Percentiles rank a stretch among this genome's conserved stretches.
Evolutionary conservation across 1,140 invertebrate species (phyloP).

Genomic region (Caenorhabditis remanei): DNA sequence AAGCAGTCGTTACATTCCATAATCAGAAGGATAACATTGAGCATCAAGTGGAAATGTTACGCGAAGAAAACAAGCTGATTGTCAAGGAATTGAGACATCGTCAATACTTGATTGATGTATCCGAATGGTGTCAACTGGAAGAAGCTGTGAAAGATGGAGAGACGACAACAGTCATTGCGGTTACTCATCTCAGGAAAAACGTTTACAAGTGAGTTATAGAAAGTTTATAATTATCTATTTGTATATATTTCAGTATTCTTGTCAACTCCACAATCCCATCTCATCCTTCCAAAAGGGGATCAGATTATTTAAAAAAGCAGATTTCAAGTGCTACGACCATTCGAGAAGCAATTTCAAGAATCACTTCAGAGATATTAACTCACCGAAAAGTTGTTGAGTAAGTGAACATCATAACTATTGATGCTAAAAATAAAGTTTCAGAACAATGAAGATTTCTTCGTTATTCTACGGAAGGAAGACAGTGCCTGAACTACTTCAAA

Average conservation of each 20-base stretch:
- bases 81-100: background rate
- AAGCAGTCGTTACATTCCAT: background rate
- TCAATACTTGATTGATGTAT: conserved; percentile 14
- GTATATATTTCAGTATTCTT: background rate
- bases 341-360: background rate
- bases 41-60: conserved; percentile 1
- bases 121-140: conserved; percentile 10
- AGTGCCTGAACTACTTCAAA: background rate
- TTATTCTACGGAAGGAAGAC: background rate
- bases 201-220: background rate
- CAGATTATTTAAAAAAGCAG: background rate
- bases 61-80: background rate
- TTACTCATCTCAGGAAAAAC: background rate
- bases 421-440: background rate
- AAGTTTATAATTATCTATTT: background rate
- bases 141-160: conserved; percentile 1
- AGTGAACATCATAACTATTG: background rate
- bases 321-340: conserved; percentile 5
- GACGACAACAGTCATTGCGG: background rate
- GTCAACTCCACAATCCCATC: background rate
- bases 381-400: conserved; percentile 11
- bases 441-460: background rate
- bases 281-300: conserved; percentile 20
- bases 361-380: background rate
- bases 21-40: conserved; percentile 29